These are phyloP conservation scores for Synergus laeviventris DNA, from an alignment of 2,888 invertebrate species.

Conservation along the genomic window DNA sequence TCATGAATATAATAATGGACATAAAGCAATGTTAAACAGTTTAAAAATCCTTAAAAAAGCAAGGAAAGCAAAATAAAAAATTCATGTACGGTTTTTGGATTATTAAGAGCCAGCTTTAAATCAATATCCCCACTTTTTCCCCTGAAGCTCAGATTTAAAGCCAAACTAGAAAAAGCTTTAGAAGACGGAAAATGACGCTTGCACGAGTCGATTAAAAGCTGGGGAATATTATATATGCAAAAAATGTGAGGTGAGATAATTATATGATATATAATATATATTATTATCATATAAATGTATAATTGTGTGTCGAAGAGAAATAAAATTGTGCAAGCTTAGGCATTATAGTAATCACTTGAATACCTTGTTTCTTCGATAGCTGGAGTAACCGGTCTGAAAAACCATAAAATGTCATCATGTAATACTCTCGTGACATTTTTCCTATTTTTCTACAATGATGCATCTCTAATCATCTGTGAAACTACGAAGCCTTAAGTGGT, in stretches of 20 bases:
- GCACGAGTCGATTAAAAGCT: conserved; percentile 7
- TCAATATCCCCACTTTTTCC: neutral
- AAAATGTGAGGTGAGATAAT: neutral
- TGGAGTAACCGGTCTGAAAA: conserved; percentile 66
- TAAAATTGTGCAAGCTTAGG: conserved; percentile 60
- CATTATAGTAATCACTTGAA: conserved; percentile 37
- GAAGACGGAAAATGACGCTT: neutral
- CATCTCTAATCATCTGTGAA: conserved; percentile 36
- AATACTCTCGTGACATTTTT: conserved; percentile 33
- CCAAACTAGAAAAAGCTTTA: conserved; percentile 24
- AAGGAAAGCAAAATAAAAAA: neutral
- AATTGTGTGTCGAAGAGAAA: conserved; percentile 43
- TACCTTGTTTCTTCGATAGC: conserved; percentile 66
- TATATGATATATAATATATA: neutral
- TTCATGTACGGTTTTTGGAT: neutral
- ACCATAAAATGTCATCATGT: conserved; percentile 56
- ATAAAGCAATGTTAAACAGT: neutral
- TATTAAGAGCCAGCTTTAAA: neutral
- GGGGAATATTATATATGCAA: neutral
- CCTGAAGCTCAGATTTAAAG: neutral
- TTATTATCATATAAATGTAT: neutral
- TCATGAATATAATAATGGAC: neutral
- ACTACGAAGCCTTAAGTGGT: conserved; percentile 36
- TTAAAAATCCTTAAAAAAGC: neutral
- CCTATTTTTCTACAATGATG: conserved; percentile 27